These are phyloP conservation scores for Gastrophysa polygoni DNA, from an alignment of 2,888 invertebrate genomes.

Conservation along the genomic window DNA sequence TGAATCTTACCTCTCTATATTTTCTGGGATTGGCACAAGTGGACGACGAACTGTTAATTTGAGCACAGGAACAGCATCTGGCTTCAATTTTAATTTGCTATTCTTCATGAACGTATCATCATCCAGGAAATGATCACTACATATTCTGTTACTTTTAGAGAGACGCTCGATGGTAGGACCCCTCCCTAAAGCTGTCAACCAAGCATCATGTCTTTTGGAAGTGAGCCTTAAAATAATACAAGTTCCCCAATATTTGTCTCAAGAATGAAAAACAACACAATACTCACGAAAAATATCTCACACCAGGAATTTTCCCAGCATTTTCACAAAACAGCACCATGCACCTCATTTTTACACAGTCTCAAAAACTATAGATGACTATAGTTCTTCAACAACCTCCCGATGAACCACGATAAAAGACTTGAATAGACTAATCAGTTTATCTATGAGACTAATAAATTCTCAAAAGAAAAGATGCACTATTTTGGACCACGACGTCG, in stretches of 20 bases:
- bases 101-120: not conserved
- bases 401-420: too few relatives aligned
- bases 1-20: too few relatives aligned
- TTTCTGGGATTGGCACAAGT: not conserved
- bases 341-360: not conserved
- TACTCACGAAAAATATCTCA: not conserved
- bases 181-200: not conserved
- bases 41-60: not conserved
- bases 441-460: too few relatives aligned
- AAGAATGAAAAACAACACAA: too few relatives aligned
- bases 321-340: conserved; percentile 2
- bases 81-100: not conserved
- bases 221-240: not conserved
- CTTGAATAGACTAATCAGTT: too few relatives aligned
- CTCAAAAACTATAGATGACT: not conserved
- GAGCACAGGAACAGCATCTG: not conserved
- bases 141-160: not conserved
- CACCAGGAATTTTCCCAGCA: not conserved
- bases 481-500: too few relatives aligned
- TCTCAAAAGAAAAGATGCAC: too few relatives aligned
- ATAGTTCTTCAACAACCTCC: not conserved
- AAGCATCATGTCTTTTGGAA: not conserved
- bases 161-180: not conserved
- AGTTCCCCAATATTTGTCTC: too few relatives aligned
- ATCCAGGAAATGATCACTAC: not conserved